Evolutionary conservation across 2,888 invertebrate genomes (phyloP).

Genomic region (Colostygia pectinataria): DNA sequence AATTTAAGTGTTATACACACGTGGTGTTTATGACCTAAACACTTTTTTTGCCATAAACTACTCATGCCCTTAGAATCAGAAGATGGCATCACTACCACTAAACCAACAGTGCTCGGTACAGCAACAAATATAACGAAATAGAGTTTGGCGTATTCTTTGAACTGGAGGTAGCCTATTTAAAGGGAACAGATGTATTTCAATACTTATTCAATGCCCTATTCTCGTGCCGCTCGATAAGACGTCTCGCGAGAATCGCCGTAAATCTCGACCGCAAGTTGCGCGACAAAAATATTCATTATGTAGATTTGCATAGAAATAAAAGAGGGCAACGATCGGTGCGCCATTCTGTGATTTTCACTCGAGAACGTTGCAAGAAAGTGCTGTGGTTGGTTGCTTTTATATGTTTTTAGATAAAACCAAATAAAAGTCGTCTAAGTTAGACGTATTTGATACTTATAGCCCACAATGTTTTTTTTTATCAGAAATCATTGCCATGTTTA

Average conservation of each 20-base stretch:
- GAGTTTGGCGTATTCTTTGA: too few relatives aligned
- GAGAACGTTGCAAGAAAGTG: not conserved
- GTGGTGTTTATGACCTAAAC: too few relatives aligned
- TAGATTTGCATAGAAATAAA: slow-evolving; percentile 77
- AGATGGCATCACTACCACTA: too few relatives aligned
- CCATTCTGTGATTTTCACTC: slow-evolving; percentile 20
- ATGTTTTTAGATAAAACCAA: not conserved
- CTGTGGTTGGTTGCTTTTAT: not conserved
- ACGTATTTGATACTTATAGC: too few relatives aligned
- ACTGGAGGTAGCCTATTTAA: slow-evolving; percentile 1
- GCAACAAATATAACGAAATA: too few relatives aligned
- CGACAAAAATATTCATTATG: slow-evolving; percentile 81
- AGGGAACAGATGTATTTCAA: slow-evolving; percentile 54
- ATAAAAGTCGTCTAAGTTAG: too few relatives aligned
- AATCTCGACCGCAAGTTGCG: slow-evolving; percentile 68
- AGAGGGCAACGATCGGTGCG: slow-evolving; percentile 42
- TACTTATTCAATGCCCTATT: slow-evolving; percentile 44
- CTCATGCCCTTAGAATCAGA: too few relatives aligned
- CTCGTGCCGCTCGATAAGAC: slow-evolving; percentile 33
- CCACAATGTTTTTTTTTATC: too few relatives aligned
- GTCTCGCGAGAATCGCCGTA: slow-evolving; percentile 51
- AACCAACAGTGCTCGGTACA: too few relatives aligned
- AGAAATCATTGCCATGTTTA: too few relatives aligned
- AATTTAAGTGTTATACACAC: too few relatives aligned
- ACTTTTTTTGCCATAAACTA: too few relatives aligned